Conservation (phyloP, 2,888 invertebrate genomes). For the Leptothorax acervorum region DNA sequence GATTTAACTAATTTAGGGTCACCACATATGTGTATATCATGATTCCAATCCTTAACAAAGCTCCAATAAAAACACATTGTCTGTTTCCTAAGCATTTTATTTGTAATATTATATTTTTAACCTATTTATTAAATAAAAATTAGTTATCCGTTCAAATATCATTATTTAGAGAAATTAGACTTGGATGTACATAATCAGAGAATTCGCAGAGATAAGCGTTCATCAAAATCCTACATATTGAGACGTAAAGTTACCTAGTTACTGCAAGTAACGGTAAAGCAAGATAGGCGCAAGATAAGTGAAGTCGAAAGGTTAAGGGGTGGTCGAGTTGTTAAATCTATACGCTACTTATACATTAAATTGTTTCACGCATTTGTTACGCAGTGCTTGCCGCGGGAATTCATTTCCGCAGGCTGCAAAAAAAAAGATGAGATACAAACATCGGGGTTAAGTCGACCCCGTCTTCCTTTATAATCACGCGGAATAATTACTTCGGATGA, state of each 20-base stretch:
- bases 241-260: neutral
- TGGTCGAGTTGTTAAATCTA: neutral
- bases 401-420: neutral
- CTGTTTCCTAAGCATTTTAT: neutral
- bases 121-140: neutral
- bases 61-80: neutral
- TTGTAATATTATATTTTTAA: neutral
- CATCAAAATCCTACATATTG: neutral
- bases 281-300: conserved; percentile 2
- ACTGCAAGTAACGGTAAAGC: conserved; percentile 5
- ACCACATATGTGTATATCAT: neutral
- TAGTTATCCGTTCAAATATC: neutral
- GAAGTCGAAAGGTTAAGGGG: conserved; percentile 11
- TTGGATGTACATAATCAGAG: neutral
- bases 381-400: neutral
- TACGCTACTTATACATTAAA: neutral
- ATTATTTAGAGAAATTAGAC: neutral
- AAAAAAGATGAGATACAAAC: conserved; percentile 10
- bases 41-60: neutral
- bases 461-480: conserved; percentile 43
- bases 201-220: neutral
- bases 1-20: neutral
- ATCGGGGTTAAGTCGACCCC: conserved; percentile 16
- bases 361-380: conserved; percentile 28
- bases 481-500: conserved; percentile 37